A percentile compares a stretch with the other conserved stretches of the same genome.
Conservation (phyloP, 2,888 invertebrate species). For the Listrodromus nycthemerus region DNA sequence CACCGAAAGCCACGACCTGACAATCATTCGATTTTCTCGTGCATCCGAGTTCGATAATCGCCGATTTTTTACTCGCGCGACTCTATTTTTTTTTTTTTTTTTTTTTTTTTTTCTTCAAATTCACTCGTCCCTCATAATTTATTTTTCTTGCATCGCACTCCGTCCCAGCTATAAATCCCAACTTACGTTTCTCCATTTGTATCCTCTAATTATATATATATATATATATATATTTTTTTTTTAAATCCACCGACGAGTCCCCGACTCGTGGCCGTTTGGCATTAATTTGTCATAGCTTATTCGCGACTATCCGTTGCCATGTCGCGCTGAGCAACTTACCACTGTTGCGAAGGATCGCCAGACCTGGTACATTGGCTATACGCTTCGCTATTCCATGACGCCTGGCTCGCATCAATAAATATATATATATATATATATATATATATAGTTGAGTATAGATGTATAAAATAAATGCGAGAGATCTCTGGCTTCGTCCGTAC, state of each 20-base stretch:
- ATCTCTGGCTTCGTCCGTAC: constrained; percentile 57
- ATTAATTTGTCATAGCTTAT: constrained; percentile 70
- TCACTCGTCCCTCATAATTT: too few species aligned
- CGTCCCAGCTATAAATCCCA: not conserved
- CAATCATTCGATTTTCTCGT: too few species aligned
- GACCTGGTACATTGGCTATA: constrained; percentile 27
- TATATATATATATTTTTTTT: not conserved
- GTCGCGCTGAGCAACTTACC: constrained; percentile 7
- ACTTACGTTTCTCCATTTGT: constrained; percentile 4
- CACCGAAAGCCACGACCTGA: too few species aligned
- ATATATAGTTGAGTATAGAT: not conserved
- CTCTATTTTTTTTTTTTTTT: not conserved
- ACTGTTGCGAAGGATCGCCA: constrained; percentile 30
- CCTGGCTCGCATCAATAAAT: constrained; percentile 11
- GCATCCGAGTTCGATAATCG: not conserved
- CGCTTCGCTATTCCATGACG: constrained; percentile 30
- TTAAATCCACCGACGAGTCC: not conserved
- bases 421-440: not conserved
- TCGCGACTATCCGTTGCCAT: constrained; percentile 40
- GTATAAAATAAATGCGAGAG: constrained; percentile 53
- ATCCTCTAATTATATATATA: constrained; percentile 3
- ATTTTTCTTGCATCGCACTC: too few species aligned
- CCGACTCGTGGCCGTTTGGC: constrained; percentile 58
- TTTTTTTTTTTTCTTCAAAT: not conserved
- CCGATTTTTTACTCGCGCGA: not conserved